phyloP scores from a whole-genome alignment of 2,113 vertebrate species.

The Urocolius indicus region DNA sequence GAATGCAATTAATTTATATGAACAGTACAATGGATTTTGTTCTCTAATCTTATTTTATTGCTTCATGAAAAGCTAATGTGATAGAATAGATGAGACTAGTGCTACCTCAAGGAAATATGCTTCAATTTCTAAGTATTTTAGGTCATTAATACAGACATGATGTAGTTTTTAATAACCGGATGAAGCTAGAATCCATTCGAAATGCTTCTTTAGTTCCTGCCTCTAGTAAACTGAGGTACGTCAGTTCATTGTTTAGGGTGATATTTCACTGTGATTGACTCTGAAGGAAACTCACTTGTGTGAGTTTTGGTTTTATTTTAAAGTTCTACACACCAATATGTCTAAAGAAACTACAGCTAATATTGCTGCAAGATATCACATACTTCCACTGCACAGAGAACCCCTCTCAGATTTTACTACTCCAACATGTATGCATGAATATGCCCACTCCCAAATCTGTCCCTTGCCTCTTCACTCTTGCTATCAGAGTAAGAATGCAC shows the following conservation, averaged over 20 bases:
- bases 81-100: background rate
- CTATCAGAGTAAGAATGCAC: background rate
- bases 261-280: background rate
- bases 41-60: slow-evolving; percentile 19
- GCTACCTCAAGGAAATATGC: background rate
- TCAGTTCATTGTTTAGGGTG: background rate
- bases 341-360: background rate
- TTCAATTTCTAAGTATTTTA: background rate
- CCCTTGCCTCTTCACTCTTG: background rate
- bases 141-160: background rate
- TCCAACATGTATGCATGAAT: background rate
- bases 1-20: slow-evolving; percentile 38
- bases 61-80: slow-evolving; percentile 1
- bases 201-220: background rate
- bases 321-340: background rate
- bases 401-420: background rate
- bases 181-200: background rate
- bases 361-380: background rate
- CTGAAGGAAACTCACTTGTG: background rate
- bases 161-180: background rate
- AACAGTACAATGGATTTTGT: slow-evolving; percentile 1
- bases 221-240: background rate
- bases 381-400: background rate
- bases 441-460: background rate
- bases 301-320: background rate